A percentile compares a stretch with the other conserved stretches of the same genome.
Evolutionary conservation across 2,113 vertebrate genomes (phyloP).

Genomic region (Ochotona curzoniae): DNA sequence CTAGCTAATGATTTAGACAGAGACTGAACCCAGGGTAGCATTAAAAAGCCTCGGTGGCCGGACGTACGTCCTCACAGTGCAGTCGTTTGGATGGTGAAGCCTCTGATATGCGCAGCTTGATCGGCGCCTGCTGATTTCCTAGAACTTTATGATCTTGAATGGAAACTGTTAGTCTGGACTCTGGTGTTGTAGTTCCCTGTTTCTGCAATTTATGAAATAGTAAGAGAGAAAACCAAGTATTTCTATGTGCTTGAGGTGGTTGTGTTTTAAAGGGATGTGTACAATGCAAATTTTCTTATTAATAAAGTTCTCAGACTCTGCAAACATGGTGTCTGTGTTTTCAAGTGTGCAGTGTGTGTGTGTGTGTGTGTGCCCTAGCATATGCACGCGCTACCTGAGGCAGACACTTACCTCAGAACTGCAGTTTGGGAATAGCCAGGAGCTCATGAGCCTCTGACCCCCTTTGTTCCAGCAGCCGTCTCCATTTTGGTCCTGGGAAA

Average conservation of each 20-base stretch:
- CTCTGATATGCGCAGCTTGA: neutral
- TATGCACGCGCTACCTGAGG: slow-evolving; percentile 4
- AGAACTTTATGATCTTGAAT: slow-evolving; percentile 8
- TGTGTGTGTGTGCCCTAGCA: neutral
- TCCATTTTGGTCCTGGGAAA: neutral
- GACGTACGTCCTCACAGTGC: neutral
- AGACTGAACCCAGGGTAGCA: neutral
- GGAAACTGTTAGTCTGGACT: neutral
- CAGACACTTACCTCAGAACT: neutral
- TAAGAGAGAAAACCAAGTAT: slow-evolving; percentile 32
- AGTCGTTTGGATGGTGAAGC: neutral
- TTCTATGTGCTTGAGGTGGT: neutral
- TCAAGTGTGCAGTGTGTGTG: rapidly evolving
- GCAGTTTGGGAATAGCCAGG: neutral
- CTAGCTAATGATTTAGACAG: neutral
- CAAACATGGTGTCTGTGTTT: neutral
- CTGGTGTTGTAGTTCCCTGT: neutral
- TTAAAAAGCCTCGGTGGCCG: neutral
- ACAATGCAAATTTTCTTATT: slow-evolving; percentile 59
- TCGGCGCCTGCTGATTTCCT: slow-evolving; percentile 48
- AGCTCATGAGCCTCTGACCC: neutral
- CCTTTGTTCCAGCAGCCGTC: neutral
- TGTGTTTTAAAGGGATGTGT: neutral
- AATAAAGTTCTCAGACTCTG: slow-evolving; percentile 56
- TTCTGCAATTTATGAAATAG: slow-evolving; percentile 23